These are phyloP conservation scores for Scolopax rusticola DNA, from an alignment of 2,797 vertebrate genomes.

Conservation along the genomic window DNA sequence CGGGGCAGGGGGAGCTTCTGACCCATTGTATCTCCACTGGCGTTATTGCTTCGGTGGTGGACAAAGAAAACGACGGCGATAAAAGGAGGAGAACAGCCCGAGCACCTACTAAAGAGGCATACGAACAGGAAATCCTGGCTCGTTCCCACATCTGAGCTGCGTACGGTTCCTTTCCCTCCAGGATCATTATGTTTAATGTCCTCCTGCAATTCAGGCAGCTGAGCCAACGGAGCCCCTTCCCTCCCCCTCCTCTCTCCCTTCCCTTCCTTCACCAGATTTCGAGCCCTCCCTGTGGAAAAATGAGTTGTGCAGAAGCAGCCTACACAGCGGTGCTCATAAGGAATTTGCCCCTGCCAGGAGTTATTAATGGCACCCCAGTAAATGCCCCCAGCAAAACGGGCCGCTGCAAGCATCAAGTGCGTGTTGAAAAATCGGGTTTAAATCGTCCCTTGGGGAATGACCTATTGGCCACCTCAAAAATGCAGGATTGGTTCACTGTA, in stretches of 20 bases:
- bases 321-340: slow-evolving; percentile 15
- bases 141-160: slow-evolving; percentile 35
- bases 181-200: slow-evolving; percentile 53
- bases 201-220: slow-evolving; percentile 57
- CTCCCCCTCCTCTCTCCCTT: slow-evolving; percentile 27
- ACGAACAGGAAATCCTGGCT: slow-evolving; percentile 55
- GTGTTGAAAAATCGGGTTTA: slow-evolving; percentile 52
- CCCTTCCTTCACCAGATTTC: slow-evolving; percentile 35
- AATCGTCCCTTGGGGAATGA: slow-evolving; percentile 31
- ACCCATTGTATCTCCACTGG: slow-evolving; percentile 38
- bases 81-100: slow-evolving; percentile 9
- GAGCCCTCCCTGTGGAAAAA: slow-evolving; percentile 42
- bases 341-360: slow-evolving; percentile 59
- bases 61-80: slow-evolving; percentile 39
- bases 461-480: slow-evolving; percentile 67
- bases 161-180: slow-evolving; percentile 12
- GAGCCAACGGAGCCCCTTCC: not conserved
- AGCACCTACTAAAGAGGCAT: slow-evolving; percentile 44
- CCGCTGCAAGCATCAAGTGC: slow-evolving; percentile 6
- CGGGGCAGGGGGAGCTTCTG: slow-evolving; percentile 29
- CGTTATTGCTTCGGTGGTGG: not conserved
- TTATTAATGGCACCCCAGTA: slow-evolving; percentile 41
- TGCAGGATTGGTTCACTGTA: not conserved
- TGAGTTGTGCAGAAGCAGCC: slow-evolving; percentile 38
- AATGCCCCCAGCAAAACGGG: slow-evolving; percentile 35